These are phyloP conservation scores for Zootermopsis nevadensis DNA, from an alignment of 2,888 invertebrate species.

Conservation along the genomic window DNA sequence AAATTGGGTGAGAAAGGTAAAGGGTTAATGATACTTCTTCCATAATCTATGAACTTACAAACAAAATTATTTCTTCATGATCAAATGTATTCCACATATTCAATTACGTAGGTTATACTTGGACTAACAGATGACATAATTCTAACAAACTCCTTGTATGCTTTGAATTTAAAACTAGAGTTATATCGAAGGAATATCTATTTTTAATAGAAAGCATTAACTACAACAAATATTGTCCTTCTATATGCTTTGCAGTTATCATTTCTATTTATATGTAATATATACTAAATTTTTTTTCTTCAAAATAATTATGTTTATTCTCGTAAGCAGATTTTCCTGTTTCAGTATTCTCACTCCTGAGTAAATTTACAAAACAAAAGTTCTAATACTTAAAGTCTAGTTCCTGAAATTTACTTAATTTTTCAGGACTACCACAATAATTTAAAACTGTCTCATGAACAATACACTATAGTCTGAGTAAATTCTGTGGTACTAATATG, in stretches of 20 bases:
- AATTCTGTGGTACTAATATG: neutral
- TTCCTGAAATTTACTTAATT: neutral
- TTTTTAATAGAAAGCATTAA: neutral
- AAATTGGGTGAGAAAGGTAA: neutral
- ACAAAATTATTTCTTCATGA: neutral
- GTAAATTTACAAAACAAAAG: neutral
- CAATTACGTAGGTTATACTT: neutral
- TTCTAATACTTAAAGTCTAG: neutral
- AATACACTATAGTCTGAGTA: neutral
- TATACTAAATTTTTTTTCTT: neutral
- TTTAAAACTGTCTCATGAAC: neutral
- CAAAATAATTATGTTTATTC: neutral
- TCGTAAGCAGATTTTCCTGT: neutral
- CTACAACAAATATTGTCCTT: neutral
- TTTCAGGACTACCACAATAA: neutral
- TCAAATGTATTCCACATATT: neutral
- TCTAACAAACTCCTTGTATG: neutral
- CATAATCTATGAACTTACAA: neutral
- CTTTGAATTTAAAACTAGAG: neutral
- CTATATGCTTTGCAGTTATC: neutral
- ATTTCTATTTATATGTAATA: constrained; percentile 2
- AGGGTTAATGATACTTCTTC: neutral
- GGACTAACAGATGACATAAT: neutral
- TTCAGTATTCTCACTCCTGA: neutral
- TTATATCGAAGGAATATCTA: neutral